Evolutionary conservation across 2,797 vertebrate species (phyloP).

Genomic region (Urocyon cinereoargenteus): DNA sequence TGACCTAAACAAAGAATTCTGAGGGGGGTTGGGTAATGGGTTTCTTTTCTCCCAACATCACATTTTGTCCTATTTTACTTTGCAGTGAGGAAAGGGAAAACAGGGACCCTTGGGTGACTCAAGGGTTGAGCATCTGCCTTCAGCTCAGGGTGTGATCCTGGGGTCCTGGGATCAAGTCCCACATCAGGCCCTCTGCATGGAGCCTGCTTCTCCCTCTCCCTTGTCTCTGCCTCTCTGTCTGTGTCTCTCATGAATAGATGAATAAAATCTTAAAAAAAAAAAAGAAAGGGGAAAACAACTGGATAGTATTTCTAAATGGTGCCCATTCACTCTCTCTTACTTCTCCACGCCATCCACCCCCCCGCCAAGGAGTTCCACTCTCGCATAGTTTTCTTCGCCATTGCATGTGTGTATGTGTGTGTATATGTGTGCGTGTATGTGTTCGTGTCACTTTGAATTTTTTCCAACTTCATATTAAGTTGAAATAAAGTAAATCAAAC

Average conservation of each 20-base stretch:
- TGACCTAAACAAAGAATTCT: not conserved
- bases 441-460: not conserved
- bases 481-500: not conserved
- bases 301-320: not conserved
- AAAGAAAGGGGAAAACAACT: not conserved
- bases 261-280: too few species aligned
- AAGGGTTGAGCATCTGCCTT: too few species aligned
- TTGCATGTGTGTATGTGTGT: not conserved
- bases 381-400: not conserved
- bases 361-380: not conserved
- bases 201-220: too few species aligned
- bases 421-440: not conserved
- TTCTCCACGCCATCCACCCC: rapidly evolving
- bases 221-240: too few species aligned
- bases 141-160: too few species aligned
- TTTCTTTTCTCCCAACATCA: not conserved
- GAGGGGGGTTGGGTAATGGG: rapidly evolving
- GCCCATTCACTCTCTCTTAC: not conserved
- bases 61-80: not conserved
- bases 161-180: too few species aligned
- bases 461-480: not conserved
- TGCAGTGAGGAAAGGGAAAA: not conserved
- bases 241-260: too few species aligned
- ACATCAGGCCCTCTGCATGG: too few species aligned
- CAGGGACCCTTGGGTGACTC: too few species aligned